Evolutionary conservation across 2,888 invertebrate genomes (phyloP), one percentile per base, ranked within the genome.

Genomic region (Horisme vitalbata): DNA sequence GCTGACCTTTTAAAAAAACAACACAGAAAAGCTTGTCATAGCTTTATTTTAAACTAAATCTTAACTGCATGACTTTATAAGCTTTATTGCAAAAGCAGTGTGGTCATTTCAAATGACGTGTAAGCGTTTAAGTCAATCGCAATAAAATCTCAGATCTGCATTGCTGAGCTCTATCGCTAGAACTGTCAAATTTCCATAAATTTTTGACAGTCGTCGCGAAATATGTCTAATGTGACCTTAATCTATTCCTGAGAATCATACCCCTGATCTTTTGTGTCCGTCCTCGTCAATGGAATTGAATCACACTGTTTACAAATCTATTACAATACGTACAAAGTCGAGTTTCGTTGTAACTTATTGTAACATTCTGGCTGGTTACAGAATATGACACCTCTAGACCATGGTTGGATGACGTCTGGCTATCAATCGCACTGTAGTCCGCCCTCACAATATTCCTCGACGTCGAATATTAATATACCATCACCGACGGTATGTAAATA

Each of bases 401-500:
- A 93, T 75, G 91, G 86, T 66, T 92, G 92, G 90, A 91, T 92
- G 74, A 89, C 91, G 71, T 91, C 92, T 36, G 83, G 83, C 41
- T 90, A 90, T 72, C 90, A 90, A 68, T 80, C 89, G 18, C 86
- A 86, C 73, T 92, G 85, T 87, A 91, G 88, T 81, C 86, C 90
- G 71, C 84, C 90, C 49, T 87, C 90, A 28, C 83, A 88, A 79
- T 85, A 90, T 79, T 88, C 90, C 20, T 90, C 90, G 8, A 86
- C 83, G 59, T 91, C 86, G 46, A 91, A 83, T 79, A 91, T 91
- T 71, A 88, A 91, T 58, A 90, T 92, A 75, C 90, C 92, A 59
- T 92, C 92, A 55, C 92, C 92, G 56, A 92, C 92, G 80, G 89
- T 93, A 88, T 75, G 90, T 91, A 33, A n/a, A n/a, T n/a, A n/a